Conservation (phyloP, 2,113 vertebrate genomes). For the Leucoraja erinaceus region DNA sequence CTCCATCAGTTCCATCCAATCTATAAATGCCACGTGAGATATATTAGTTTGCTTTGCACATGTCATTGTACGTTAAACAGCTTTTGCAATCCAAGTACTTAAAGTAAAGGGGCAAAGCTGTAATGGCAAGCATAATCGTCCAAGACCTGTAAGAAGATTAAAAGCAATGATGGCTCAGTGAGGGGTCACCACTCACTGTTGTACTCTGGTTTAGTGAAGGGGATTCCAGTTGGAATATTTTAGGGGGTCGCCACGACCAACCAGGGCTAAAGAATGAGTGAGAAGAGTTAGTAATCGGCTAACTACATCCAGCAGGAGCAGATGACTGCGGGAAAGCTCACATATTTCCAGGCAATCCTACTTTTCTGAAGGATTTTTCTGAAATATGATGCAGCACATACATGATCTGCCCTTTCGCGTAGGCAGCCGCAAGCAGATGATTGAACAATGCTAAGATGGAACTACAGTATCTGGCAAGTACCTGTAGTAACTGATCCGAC, state of each 20-base stretch:
- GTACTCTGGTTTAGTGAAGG: background rate
- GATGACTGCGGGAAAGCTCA: conserved; percentile 2
- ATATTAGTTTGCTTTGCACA: conserved; percentile 14
- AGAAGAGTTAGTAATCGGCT: background rate
- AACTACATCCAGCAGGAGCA: conserved; percentile 4
- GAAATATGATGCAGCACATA: background rate
- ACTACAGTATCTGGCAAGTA: conserved; percentile 10
- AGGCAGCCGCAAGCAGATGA: conserved; percentile 2
- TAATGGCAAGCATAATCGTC: background rate
- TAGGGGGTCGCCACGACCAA: background rate
- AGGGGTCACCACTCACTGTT: background rate
- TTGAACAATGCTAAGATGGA: conserved; percentile 1
- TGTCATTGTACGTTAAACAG: background rate
- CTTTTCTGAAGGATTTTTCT: background rate
- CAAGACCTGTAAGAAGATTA: background rate
- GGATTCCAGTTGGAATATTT: background rate
- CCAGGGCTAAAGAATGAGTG: background rate
- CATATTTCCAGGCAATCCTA: conserved; percentile 8
- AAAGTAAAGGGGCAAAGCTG: background rate
- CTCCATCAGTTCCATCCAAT: background rate
- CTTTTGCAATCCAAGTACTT: no score
- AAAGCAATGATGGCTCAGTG: background rate
- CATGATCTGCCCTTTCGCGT: background rate
- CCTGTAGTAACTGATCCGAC: conserved; percentile 38
- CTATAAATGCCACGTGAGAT: background rate